Percentiles rank a stretch among this genome's conserved stretches.
Evolutionary conservation across 2,888 invertebrate species (phyloP).

Genomic region (Drosophila hamatofila): DNA sequence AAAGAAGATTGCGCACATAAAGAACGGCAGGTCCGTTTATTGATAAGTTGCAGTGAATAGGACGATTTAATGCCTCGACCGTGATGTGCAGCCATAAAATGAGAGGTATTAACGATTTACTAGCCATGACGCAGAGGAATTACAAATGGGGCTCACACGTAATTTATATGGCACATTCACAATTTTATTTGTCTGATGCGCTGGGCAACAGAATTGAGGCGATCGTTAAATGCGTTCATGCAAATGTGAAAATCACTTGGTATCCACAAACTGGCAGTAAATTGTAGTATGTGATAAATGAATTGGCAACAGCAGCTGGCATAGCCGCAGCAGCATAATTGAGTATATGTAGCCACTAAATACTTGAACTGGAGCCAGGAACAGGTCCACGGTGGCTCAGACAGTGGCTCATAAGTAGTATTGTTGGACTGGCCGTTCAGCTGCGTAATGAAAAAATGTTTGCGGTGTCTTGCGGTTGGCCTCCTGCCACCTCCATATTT

Average conservation of each 20-base stretch:
- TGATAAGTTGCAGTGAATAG: conserved; percentile 14
- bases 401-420: conserved; percentile 36
- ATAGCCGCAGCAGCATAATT: conserved; percentile 45
- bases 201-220: conserved; percentile 25
- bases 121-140: conserved; percentile 34
- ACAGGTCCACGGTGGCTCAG: conserved; percentile 25
- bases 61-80: conserved; percentile 49
- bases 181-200: conserved; percentile 38
- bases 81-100: conserved; percentile 47
- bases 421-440: conserved; percentile 34
- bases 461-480: conserved; percentile 42
- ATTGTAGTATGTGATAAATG: conserved; percentile 34
- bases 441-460: conserved; percentile 53
- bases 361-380: conserved; percentile 33
- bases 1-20: background rate
- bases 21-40: conserved; percentile 13
- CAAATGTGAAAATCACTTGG: conserved; percentile 39
- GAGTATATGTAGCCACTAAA: conserved; percentile 52
- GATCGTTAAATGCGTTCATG: conserved; percentile 53
- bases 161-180: conserved; percentile 44
- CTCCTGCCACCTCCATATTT: conserved; percentile 62
- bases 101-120: conserved; percentile 33
- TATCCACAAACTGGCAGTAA: conserved; percentile 18
- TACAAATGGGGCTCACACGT: conserved; percentile 32
- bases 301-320: conserved; percentile 23